Percentiles rank a stretch among this genome's conserved stretches.
phyloP scores from a whole-genome alignment of 2,888 invertebrate genomes.

The Strigamia maritima region DNA sequence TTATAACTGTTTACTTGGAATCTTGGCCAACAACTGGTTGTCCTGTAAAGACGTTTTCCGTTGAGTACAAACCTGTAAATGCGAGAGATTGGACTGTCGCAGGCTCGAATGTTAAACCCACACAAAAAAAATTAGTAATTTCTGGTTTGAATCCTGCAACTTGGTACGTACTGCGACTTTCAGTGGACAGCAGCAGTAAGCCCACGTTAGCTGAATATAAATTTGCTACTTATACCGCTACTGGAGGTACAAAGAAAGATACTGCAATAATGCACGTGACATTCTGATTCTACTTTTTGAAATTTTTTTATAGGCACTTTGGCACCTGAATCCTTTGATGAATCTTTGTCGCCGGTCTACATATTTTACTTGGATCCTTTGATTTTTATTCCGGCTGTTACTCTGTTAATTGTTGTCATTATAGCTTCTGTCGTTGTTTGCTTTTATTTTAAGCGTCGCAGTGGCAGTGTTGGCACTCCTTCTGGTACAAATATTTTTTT shows the following conservation, averaged over 20 bases:
- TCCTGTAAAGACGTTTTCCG: conserved; percentile 11
- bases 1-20: conserved; percentile 26
- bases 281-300: background rate
- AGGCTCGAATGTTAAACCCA: background rate
- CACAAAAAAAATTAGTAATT: conserved; percentile 33
- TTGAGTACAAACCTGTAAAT: background rate
- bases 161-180: conserved; percentile 2
- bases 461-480: background rate
- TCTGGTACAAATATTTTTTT: no score
- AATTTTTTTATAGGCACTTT: background rate
- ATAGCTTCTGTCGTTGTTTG: conserved; percentile 9
- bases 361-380: conserved; percentile 33
- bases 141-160: conserved; percentile 6
- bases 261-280: background rate
- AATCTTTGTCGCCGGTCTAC: background rate
- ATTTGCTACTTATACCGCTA: background rate
- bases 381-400: conserved; percentile 31
- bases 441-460: background rate
- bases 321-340: background rate
- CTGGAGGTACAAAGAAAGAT: background rate
- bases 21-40: conserved; percentile 19
- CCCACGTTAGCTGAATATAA: background rate
- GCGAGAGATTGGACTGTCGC: background rate
- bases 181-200: background rate
- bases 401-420: background rate